A percentile compares a stretch with the other conserved stretches of the same genome.
Conservation (phyloP, 2,888 invertebrate genomes). For the Lampropteryx suffumata region DNA sequence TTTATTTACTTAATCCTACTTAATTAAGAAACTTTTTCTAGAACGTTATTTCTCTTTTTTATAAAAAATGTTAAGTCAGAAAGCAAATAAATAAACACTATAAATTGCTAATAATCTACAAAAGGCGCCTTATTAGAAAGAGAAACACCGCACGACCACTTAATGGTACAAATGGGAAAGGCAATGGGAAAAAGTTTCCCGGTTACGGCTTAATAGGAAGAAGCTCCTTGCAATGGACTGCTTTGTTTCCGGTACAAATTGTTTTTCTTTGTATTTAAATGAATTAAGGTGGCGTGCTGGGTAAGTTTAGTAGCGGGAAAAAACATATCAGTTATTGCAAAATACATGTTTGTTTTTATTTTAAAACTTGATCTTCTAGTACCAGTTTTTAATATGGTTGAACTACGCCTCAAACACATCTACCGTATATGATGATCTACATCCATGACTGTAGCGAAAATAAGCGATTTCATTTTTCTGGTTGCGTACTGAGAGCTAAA, state of each 20-base stretch:
- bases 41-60: no score
- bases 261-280: constrained; percentile 45
- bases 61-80: background rate
- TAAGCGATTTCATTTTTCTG: no score
- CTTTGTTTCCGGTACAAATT: constrained; percentile 53
- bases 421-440: no score
- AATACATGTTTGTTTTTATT: no score
- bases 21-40: no score
- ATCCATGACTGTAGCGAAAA: no score
- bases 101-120: constrained; percentile 9
- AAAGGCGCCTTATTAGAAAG: constrained; percentile 15
- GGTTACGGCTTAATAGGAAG: constrained; percentile 47
- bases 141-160: constrained; percentile 28
- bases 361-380: background rate
- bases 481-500: no score
- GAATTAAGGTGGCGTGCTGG: constrained; percentile 33
- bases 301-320: background rate
- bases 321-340: background rate
- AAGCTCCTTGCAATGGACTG: constrained; percentile 38
- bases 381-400: no score
- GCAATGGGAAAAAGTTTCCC: constrained; percentile 42
- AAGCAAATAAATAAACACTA: background rate
- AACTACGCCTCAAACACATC: no score
- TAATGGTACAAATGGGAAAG: constrained; percentile 45
- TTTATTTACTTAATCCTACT: no score